Conservation (phyloP, 2,113 vertebrate genomes). For the Crotalus horridus region DNA sequence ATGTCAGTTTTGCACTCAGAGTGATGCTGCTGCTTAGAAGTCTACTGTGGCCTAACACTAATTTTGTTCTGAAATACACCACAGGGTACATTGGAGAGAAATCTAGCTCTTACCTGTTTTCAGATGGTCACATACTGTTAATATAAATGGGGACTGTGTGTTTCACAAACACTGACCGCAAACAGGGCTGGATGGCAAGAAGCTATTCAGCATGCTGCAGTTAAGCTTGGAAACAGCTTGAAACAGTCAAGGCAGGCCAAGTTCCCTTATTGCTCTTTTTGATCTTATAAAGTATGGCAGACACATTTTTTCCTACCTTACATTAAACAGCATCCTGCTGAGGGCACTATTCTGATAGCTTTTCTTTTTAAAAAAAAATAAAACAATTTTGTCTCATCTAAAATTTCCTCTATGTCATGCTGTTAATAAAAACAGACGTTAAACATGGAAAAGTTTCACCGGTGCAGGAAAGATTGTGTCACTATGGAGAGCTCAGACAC, state of each 20-base stretch:
- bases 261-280: neutral
- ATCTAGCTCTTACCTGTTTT: accelerated
- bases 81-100: accelerated
- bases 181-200: neutral
- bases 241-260: conserved; percentile 44
- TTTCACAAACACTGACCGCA: accelerated
- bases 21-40: neutral
- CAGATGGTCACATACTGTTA: accelerated
- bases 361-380: neutral
- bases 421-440: conserved; percentile 14
- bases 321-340: conserved; percentile 12
- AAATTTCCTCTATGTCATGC: neutral
- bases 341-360: conserved; percentile 12
- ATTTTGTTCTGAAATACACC: accelerated
- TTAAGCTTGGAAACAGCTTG: conserved; percentile 35
- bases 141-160: neutral
- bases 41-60: accelerated
- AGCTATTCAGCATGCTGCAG: conserved; percentile 28
- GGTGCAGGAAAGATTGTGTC: neutral
- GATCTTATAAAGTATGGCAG: conserved; percentile 19
- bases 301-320: neutral
- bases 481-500: neutral
- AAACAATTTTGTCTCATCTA: neutral
- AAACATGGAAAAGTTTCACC: neutral
- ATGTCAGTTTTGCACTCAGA: accelerated